phyloP scores from a whole-genome alignment of 2,888 invertebrate species.

The Cynaeus angustus region DNA sequence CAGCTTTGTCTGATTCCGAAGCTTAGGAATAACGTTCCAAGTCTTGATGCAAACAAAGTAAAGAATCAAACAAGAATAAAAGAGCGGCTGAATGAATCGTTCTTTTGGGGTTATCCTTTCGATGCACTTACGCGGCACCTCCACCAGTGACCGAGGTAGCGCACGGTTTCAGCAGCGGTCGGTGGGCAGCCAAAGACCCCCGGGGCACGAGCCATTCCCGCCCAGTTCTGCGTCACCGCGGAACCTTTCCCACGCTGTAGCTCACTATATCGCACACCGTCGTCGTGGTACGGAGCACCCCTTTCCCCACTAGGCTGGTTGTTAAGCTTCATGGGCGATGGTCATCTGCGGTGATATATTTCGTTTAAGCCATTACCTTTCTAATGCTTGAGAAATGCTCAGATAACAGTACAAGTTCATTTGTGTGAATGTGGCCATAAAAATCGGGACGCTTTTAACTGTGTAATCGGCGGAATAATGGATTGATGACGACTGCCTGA shows the following conservation, averaged over 20 bases:
- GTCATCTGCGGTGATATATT: slow-evolving; percentile 53
- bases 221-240: slow-evolving; percentile 59
- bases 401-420: slow-evolving; percentile 56
- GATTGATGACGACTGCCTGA: neutral
- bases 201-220: slow-evolving; percentile 55
- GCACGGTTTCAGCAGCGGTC: slow-evolving; percentile 40
- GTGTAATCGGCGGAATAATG: slow-evolving; percentile 11
- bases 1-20: too few species aligned
- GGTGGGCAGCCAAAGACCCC: slow-evolving; percentile 51
- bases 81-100: too few species aligned
- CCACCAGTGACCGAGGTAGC: slow-evolving; percentile 32
- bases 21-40: too few species aligned
- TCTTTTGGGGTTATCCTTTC: neutral
- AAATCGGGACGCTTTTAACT: slow-evolving; percentile 28
- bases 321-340: slow-evolving; percentile 46
- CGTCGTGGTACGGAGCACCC: slow-evolving; percentile 38
- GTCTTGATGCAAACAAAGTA: too few species aligned
- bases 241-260: slow-evolving; percentile 62
- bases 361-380: slow-evolving; percentile 51
- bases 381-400: slow-evolving; percentile 52
- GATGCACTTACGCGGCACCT: slow-evolving; percentile 6
- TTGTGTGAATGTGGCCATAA: slow-evolving; percentile 39
- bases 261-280: slow-evolving; percentile 59
- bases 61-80: too few species aligned
- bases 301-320: slow-evolving; percentile 40